Percentiles rank a stretch among this genome's conserved stretches.
Evolutionary conservation across 2,888 invertebrate genomes (phyloP).

Genomic region (Nephrocerus scutellatus): DNA sequence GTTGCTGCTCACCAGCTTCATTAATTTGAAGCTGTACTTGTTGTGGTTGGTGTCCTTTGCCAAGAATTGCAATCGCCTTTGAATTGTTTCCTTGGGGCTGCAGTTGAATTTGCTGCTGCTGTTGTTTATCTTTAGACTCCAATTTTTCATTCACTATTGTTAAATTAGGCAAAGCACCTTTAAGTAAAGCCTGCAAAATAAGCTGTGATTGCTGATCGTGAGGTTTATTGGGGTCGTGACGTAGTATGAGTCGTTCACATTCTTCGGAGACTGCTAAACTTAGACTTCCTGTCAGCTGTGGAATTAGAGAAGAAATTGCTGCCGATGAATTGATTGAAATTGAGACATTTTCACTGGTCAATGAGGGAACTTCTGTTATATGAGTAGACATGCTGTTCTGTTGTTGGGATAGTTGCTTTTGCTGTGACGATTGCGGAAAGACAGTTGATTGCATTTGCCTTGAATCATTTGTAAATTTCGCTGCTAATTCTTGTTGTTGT

Average conservation of each 20-base stretch:
- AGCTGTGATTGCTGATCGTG: constrained; percentile 50
- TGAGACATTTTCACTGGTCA: constrained; percentile 30
- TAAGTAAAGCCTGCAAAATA: constrained; percentile 45
- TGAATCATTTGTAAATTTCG: constrained; percentile 26
- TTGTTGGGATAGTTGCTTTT: constrained; percentile 6
- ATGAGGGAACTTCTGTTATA: constrained; percentile 16
- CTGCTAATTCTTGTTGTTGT: constrained; percentile 10
- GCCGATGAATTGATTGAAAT: constrained; percentile 41
- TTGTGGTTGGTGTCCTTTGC: constrained; percentile 19
- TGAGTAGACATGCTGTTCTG: constrained; percentile 16
- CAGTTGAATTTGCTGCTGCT: constrained; percentile 10
- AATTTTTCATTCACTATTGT: constrained; percentile 45
- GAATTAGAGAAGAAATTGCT: constrained; percentile 43
- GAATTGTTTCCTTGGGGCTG: constrained; percentile 16
- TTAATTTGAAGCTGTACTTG: constrained; percentile 6
- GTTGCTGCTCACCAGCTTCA: constrained; percentile 9
- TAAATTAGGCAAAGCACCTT: constrained; percentile 46
- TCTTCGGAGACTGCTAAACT: constrained; percentile 62
- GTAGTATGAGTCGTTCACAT: constrained; percentile 58
- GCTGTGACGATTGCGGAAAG: constrained; percentile 29
- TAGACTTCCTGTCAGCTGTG: constrained; percentile 57
- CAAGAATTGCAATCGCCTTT: too few species aligned
- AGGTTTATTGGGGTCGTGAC: constrained; percentile 56
- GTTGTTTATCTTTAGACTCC: constrained; percentile 23
- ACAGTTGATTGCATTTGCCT: constrained; percentile 37